Conservation (phyloP, 2,888 invertebrate species). For the Nymphalis polychloros region DNA sequence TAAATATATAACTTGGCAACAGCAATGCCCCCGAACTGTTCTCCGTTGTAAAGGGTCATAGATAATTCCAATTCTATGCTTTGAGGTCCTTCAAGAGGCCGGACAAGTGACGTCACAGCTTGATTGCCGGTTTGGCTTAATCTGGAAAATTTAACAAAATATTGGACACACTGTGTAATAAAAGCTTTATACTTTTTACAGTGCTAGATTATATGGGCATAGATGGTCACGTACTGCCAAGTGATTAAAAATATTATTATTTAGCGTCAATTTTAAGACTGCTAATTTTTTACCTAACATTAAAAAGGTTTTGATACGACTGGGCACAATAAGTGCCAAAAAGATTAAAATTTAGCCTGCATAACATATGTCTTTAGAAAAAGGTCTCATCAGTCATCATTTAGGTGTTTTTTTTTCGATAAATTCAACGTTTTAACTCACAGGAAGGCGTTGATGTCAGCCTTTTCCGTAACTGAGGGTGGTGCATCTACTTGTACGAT, state of each 20-base stretch:
- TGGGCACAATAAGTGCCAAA: too few species aligned
- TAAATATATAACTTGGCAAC: conserved; percentile 92
- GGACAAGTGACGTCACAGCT: conserved; percentile 88
- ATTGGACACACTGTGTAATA: background rate
- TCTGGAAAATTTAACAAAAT: conserved; percentile 53
- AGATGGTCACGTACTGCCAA: too few species aligned
- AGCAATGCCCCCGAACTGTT: conserved; percentile 89
- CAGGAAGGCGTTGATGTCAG: conserved; percentile 82
- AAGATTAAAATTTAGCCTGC: too few species aligned
- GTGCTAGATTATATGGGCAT: too few species aligned
- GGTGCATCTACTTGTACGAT: conserved; percentile 85
- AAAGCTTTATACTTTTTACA: background rate
- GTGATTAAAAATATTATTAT: too few species aligned
- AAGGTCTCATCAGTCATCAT: too few species aligned
- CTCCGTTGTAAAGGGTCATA: conserved; percentile 90
- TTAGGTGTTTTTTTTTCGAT: background rate
- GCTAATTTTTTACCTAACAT: too few species aligned
- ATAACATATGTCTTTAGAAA: too few species aligned
- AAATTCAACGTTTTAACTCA: conserved; percentile 49
- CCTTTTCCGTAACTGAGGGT: conserved; percentile 76
- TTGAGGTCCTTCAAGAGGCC: conserved; percentile 92
- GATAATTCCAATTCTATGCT: conserved; percentile 93
- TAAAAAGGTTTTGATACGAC: too few species aligned
- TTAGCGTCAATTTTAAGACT: too few species aligned
- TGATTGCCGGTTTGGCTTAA: conserved; percentile 82